Percentiles rank a stretch among this genome's conserved stretches.
These are phyloP conservation scores for Ichneumon xanthorius DNA, from an alignment of 2,888 invertebrate species.

Conservation along the genomic window DNA sequence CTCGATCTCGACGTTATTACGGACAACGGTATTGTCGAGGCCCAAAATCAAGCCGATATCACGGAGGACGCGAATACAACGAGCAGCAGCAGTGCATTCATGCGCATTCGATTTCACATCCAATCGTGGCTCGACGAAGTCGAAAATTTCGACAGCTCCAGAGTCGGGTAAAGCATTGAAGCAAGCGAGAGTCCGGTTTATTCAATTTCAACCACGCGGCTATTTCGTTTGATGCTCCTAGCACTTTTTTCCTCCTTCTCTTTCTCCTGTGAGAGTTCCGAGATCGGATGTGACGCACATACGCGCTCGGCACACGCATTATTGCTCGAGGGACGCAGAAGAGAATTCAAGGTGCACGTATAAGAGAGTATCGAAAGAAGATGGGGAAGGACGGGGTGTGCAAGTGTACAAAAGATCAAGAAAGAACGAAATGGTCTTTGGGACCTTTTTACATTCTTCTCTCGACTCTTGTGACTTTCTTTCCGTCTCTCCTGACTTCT, in stretches of 20 bases:
- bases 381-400: not conserved
- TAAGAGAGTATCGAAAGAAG: conserved; percentile 31
- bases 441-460: conserved; percentile 37
- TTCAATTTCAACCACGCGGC: not conserved
- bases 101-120: conserved; percentile 76
- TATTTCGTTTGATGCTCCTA: not conserved
- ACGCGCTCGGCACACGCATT: conserved; percentile 13
- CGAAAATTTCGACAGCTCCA: conserved; percentile 78
- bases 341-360: conserved; percentile 35
- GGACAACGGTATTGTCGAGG: conserved; percentile 37
- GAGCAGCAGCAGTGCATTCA: conserved; percentile 63
- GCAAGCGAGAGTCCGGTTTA: conserved; percentile 24
- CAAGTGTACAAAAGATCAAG: not conserved
- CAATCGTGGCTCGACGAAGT: conserved; percentile 84
- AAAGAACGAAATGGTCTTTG: conserved; percentile 1
- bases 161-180: conserved; percentile 74
- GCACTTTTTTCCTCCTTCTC: not conserved
- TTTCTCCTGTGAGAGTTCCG: not conserved
- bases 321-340: conserved; percentile 9
- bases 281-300: not conserved
- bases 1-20: conserved; percentile 76
- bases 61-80: conserved; percentile 67
- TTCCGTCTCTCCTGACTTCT: conserved; percentile 52
- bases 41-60: conserved; percentile 22
- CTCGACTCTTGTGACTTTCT: conserved; percentile 33